A percentile compares a stretch with the other conserved stretches of the same genome.
These are phyloP conservation scores for Marmota monax DNA, from an alignment of 2,113 vertebrate genomes.

Conservation along the genomic window DNA sequence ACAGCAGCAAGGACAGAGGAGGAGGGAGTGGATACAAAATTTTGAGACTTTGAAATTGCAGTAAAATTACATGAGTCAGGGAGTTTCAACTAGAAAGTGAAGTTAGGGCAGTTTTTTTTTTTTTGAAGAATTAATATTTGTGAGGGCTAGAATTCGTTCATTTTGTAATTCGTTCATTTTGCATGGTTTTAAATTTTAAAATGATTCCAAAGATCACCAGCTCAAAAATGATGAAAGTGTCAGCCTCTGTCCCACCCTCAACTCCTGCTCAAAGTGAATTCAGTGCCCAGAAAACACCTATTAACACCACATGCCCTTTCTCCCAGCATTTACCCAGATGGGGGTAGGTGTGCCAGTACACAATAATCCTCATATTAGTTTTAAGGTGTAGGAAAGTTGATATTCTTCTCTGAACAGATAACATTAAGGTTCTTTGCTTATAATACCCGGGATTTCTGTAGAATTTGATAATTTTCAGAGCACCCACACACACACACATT, in stretches of 20 bases:
- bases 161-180: slow-evolving; percentile 58
- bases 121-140: slow-evolving; percentile 34
- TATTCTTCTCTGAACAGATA: neutral
- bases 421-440: neutral
- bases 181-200: slow-evolving; percentile 57
- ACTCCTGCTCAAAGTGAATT: neutral
- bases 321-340: neutral
- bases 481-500: neutral
- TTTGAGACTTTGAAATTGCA: slow-evolving; percentile 45
- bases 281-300: neutral
- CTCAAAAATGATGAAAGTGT: neutral
- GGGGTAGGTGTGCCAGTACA: neutral
- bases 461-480: neutral
- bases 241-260: neutral
- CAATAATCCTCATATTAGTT: neutral
- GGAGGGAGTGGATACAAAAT: slow-evolving; percentile 9
- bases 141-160: neutral
- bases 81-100: slow-evolving; percentile 52
- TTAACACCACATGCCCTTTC: neutral
- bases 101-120: neutral
- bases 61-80: slow-evolving; percentile 64
- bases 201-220: slow-evolving; percentile 61
- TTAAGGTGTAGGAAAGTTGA: neutral
- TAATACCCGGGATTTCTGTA: slow-evolving; percentile 7
- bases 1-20: slow-evolving; percentile 51